phyloP scores from a whole-genome alignment of 2,888 invertebrate genomes.

The Agrotis clavis region DNA sequence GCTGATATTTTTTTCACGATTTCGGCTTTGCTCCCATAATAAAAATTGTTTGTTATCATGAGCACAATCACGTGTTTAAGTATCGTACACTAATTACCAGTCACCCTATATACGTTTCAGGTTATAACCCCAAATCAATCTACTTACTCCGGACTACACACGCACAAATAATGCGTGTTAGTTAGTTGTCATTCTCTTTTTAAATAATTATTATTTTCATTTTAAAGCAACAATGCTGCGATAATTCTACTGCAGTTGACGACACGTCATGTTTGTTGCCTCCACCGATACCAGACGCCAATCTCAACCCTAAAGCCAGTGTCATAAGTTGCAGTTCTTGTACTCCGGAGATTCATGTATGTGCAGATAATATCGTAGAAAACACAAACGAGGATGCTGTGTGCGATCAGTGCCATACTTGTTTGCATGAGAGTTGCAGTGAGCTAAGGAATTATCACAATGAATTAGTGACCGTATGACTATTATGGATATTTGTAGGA shows the following conservation, averaged over 20 bases:
- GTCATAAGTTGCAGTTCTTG: not conserved
- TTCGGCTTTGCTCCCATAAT: no score
- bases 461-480: constrained; percentile 26
- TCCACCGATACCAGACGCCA: constrained; percentile 4
- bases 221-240: constrained; percentile 26
- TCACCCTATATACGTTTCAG: no score
- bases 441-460: constrained; percentile 16
- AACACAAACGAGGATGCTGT: not conserved
- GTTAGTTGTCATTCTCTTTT: not conserved
- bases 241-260: constrained; percentile 6
- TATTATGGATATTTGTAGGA: constrained; percentile 27
- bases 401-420: not conserved
- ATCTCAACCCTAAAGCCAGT: not conserved
- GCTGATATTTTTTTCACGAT: no score
- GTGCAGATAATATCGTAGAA: not conserved
- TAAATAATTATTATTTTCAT: constrained; percentile 18
- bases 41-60: no score
- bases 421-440: constrained; percentile 1
- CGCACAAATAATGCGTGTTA: not conserved
- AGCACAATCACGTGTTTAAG: no score
- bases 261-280: not conserved
- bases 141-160: not conserved
- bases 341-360: constrained; percentile 4
- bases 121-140: no score
- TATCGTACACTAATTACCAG: no score